A percentile compares a stretch with the other conserved stretches of the same genome.
These are phyloP conservation scores for Pterocles orientalis DNA, from an alignment of 2,113 vertebrate species.

Conservation along the genomic window DNA sequence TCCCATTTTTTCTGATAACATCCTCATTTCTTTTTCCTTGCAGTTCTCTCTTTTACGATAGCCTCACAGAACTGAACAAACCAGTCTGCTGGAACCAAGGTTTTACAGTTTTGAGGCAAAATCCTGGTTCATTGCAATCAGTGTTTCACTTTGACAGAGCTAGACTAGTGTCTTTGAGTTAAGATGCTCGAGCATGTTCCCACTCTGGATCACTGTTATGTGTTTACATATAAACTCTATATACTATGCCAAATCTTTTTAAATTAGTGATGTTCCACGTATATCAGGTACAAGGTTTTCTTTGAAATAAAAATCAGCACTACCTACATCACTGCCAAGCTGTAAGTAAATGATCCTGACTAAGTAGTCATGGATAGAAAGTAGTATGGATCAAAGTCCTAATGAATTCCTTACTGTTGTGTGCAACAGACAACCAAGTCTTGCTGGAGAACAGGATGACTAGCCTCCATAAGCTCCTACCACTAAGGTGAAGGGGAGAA, in stretches of 20 bases:
- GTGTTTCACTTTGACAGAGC: not conserved
- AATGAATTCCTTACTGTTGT: not conserved
- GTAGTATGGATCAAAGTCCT: not conserved
- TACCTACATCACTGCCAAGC: not conserved
- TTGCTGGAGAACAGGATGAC: not conserved
- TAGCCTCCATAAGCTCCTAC: not conserved
- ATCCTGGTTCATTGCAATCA: not conserved
- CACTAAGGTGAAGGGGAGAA: not conserved
- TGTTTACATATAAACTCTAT: not conserved
- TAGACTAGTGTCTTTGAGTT: not conserved
- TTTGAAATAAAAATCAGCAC: not conserved
- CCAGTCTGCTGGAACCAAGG: accelerated
- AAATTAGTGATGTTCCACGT: not conserved
- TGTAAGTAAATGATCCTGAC: not conserved
- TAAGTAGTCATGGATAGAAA: not conserved
- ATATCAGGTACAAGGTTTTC: not conserved
- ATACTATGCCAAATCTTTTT: not conserved
- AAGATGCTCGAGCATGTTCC: not conserved
- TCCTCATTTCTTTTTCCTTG: not conserved
- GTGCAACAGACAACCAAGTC: not conserved
- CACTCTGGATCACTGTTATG: not conserved
- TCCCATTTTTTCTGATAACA: not conserved
- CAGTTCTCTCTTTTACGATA: not conserved
- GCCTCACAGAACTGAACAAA: not conserved
- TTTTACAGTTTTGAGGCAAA: not conserved